Base-by-base conservation (phyloP, 2,113 vertebrate genomes). In the Myiozetetes cayanensis region DNA sequence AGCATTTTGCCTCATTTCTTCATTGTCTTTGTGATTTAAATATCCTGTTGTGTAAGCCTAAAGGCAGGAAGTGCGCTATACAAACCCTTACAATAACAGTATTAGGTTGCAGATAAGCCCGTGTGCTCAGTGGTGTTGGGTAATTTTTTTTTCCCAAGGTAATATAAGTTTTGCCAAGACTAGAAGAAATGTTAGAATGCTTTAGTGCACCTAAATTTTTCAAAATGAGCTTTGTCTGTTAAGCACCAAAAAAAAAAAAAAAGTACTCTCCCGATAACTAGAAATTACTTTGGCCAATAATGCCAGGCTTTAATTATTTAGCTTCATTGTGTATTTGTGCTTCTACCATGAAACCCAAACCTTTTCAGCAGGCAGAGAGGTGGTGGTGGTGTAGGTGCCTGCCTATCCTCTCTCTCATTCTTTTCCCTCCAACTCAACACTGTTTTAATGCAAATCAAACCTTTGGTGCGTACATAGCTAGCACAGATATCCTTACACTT, bases 51-150 rank as follows among this genome's bases (percentile, higher is more conserved):
- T 97, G 97, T 95, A 96, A 98, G 96, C 95, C 75, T 86, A 82
- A 97, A 97, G 97, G 95, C 97, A 98, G 98, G 98, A 99, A 98
- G 98, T 97, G 91, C 93, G 94, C 95, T 96, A 63, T 84, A 92
- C 94, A 93, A 95, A 97, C 70, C 82, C 87, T 90, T 85, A 80
- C 95, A 96, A 94, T 95, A 94, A 87, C 87, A 89, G 94, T 68
- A 80, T 83, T 90, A 91, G 22, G 94, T 95, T 97, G 96, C 97
- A 96, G 93, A 96, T 91, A 95, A 96, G 95, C 88, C 93, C 88
- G 63, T 92, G 91, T 80, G 91, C 75, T 94, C 46, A 7, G 63
- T 47, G 71, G 67, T 84, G 66, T 74, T 22, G 44, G 72, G 61
- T 84, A 73, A 37, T 71, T 66, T 77, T 89, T 81, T 91, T 85